Percentiles rank a stretch among this genome's conserved stretches.
phyloP scores from a whole-genome alignment of 1,140 invertebrate genomes.

The Mactra quadrangularis region DNA sequence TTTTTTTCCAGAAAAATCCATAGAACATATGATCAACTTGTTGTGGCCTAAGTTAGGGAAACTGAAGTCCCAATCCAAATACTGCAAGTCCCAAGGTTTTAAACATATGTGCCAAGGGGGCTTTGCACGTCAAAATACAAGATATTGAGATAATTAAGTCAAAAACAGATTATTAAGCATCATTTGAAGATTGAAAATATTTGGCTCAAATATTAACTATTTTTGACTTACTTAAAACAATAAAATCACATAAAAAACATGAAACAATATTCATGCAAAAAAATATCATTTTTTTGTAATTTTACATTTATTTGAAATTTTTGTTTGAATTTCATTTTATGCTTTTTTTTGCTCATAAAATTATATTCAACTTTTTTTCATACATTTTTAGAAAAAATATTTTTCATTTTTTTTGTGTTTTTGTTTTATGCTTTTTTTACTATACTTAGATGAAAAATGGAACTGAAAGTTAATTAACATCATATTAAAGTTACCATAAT shows the following conservation, averaged over 20 bases:
- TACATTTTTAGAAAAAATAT: background rate
- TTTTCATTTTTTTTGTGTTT: conserved; percentile 14
- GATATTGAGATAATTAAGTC: background rate
- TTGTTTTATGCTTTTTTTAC: conserved; percentile 7
- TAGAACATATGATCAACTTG: too few relatives aligned
- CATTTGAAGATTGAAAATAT: background rate
- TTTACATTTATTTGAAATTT: background rate
- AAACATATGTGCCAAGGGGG: conserved; percentile 46
- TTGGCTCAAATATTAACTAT: background rate
- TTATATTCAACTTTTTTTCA: conserved; percentile 4
- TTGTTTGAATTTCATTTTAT: conserved; percentile 13
- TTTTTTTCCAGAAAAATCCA: too few relatives aligned
- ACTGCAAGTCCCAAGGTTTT: conserved; percentile 27
- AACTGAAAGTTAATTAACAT: background rate
- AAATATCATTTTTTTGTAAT: background rate
- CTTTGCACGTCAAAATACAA: background rate
- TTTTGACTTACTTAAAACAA: background rate
- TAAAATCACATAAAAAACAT: conserved; percentile 15
- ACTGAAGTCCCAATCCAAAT: too few relatives aligned
- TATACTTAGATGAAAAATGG: background rate
- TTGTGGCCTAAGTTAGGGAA: too few relatives aligned
- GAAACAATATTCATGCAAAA: background rate
- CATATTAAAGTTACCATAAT: background rate
- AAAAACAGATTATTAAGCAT: background rate
- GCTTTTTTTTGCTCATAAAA: background rate